Percentiles rank a stretch among this genome's conserved stretches.
phyloP scores from a whole-genome alignment of 2,797 vertebrate genomes.

The Glossophaga mutica region DNA sequence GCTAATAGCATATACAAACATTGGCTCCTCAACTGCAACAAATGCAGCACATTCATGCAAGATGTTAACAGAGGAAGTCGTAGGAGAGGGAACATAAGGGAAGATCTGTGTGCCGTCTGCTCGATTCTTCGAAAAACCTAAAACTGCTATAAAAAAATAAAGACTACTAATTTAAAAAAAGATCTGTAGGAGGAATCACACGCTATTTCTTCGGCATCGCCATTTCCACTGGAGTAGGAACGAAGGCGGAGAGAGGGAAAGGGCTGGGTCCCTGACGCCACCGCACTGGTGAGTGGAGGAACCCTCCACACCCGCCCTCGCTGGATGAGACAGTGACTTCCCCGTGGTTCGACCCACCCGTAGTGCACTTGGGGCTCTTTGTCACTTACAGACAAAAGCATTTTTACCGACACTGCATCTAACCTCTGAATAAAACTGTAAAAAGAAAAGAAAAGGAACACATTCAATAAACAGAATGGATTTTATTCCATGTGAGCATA shows the following conservation, averaged over 20 bases:
- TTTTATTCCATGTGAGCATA: neutral
- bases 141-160: neutral
- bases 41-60: neutral
- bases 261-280: too few species aligned
- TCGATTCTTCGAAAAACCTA: neutral
- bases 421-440: neutral
- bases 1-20: neutral
- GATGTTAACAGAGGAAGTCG: neutral
- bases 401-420: neutral
- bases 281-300: neutral
- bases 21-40: neutral
- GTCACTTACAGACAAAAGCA: neutral
- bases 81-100: fast-evolving
- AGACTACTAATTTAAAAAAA: neutral
- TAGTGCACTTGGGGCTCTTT: neutral
- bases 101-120: neutral
- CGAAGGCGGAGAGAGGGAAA: neutral
- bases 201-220: neutral
- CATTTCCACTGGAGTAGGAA: neutral
- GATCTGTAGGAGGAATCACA: neutral
- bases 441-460: neutral
- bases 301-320: neutral
- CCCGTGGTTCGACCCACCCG: neutral
- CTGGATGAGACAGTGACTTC: neutral
- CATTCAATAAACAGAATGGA: neutral